These are phyloP conservation scores for Myripristis murdjan DNA, from an alignment of 2,797 vertebrate genomes.

Conservation along the genomic window DNA sequence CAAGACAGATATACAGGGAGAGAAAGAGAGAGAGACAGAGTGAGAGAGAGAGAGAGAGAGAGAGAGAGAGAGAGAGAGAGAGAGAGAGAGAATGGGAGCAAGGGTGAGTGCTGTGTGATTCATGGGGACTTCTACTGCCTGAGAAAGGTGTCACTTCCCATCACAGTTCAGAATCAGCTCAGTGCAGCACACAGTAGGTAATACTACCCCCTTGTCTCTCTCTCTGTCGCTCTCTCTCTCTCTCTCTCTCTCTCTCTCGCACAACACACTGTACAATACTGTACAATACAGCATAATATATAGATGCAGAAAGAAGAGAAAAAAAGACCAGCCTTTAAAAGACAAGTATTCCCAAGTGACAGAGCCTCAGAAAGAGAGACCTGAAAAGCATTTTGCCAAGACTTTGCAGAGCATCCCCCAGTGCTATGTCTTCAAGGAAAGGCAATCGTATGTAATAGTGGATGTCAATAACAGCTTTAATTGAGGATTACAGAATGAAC, in stretches of 20 bases:
- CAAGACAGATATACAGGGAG: constrained; percentile 2
- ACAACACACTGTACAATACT: too few relatives aligned
- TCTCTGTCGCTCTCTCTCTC: constrained; percentile 26
- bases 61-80: constrained; percentile 43
- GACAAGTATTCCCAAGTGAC: constrained; percentile 25
- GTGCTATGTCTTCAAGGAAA: constrained; percentile 27
- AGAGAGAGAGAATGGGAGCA: constrained; percentile 2
- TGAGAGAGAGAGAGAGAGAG: constrained; percentile 35
- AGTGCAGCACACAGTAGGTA: constrained; percentile 54
- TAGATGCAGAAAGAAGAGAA: background rate
- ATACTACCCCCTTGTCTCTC: constrained; percentile 39
- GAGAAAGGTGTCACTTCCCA: constrained; percentile 80
- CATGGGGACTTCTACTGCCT: constrained; percentile 76
- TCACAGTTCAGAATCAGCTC: constrained; percentile 68
- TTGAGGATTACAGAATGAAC: constrained; percentile 37
- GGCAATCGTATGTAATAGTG: constrained; percentile 14
- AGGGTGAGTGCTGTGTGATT: constrained; percentile 66
- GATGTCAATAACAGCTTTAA: constrained; percentile 18
- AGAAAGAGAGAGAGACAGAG: constrained; percentile 14
- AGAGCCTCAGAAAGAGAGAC: constrained; percentile 32
- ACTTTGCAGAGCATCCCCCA: constrained; percentile 4
- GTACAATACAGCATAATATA: constrained; percentile 9
- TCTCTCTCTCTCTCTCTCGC: constrained; percentile 11
- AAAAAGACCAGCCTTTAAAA: constrained; percentile 48
- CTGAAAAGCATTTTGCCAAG: constrained; percentile 33